These are phyloP conservation scores for Pyralis farinalis DNA, from an alignment of 2,888 invertebrate species.

Conservation along the genomic window DNA sequence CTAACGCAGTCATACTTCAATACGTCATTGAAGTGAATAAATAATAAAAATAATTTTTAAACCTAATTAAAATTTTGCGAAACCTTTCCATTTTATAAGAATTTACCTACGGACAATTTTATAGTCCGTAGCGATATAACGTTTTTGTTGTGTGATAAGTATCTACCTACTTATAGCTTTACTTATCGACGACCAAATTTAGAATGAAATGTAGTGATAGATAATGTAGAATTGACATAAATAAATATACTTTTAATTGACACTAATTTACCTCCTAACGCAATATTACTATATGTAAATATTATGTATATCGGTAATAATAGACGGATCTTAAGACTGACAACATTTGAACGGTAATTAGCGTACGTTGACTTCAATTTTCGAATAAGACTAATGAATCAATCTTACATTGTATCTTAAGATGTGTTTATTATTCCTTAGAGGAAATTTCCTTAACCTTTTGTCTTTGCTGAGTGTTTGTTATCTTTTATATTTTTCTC, in stretches of 20 bases:
- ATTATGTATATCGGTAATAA: conserved; percentile 45
- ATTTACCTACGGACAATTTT: neutral
- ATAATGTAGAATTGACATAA: conserved; percentile 20
- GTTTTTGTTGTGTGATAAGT: conserved; percentile 7
- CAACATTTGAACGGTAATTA: conserved; percentile 32
- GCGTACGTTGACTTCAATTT: conserved; percentile 34
- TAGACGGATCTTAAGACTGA: conserved; percentile 75
- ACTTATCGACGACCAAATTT: conserved; percentile 43
- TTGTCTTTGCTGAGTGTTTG: conserved; percentile 21
- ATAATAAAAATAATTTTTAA: no score
- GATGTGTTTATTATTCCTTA: conserved; percentile 65
- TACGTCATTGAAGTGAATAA: no score
- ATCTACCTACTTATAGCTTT: conserved; percentile 27
- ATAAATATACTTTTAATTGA: conserved; percentile 5
- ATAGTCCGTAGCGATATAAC: conserved; percentile 1
- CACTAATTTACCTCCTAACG: conserved; percentile 19
- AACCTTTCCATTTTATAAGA: neutral
- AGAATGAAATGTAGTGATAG: conserved; percentile 30
- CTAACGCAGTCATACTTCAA: no score
- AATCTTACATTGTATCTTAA: conserved; percentile 44
- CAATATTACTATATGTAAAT: conserved; percentile 29
- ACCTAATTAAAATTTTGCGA: neutral
- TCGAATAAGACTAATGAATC: conserved; percentile 24
- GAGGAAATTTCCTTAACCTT: conserved; percentile 17
- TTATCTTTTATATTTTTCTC: conserved; percentile 21